A percentile compares a stretch with the other conserved stretches of the same genome.
phyloP scores from a whole-genome alignment of 1,140 invertebrate species.

The Hyposmocoma kahamanoa region DNA sequence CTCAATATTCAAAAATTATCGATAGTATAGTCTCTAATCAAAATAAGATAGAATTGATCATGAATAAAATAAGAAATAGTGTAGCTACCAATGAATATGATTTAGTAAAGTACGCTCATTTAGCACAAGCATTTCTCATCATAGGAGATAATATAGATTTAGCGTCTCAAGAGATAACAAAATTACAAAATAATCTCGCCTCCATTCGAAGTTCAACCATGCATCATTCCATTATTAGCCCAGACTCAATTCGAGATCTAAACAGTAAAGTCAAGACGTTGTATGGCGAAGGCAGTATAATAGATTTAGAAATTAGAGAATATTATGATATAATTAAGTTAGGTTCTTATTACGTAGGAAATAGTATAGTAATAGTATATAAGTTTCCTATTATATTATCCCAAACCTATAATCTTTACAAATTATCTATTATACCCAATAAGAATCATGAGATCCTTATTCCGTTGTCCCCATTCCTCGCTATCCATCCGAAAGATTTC shows the following conservation, averaged over 20 bases:
- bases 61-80: not conserved
- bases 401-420: too few relatives aligned
- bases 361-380: conserved; percentile 2
- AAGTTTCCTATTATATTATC: not conserved
- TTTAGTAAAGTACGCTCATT: conserved; percentile 6
- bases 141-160: conserved; percentile 6
- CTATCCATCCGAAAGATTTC: too few relatives aligned
- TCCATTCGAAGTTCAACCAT: conserved; percentile 2
- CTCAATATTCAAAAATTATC: not conserved
- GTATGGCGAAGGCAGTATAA: conserved; percentile 1
- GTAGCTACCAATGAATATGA: not conserved
- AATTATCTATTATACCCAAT: too few relatives aligned
- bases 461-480: too few relatives aligned
- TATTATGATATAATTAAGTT: conserved; percentile 11
- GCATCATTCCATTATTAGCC: conserved; percentile 9
- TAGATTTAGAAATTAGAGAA: conserved; percentile 12
- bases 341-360: conserved; percentile 5
- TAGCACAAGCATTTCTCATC: conserved; percentile 3
- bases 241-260: conserved; percentile 5
- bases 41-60: not conserved
- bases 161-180: not conserved
- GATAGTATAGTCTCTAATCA: not conserved
- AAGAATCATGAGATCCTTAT: too few relatives aligned
- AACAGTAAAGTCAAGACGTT: not conserved
- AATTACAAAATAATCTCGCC: conserved; percentile 10